Conservation (phyloP, 2,888 invertebrate genomes). For the Neoascia interrupta region DNA sequence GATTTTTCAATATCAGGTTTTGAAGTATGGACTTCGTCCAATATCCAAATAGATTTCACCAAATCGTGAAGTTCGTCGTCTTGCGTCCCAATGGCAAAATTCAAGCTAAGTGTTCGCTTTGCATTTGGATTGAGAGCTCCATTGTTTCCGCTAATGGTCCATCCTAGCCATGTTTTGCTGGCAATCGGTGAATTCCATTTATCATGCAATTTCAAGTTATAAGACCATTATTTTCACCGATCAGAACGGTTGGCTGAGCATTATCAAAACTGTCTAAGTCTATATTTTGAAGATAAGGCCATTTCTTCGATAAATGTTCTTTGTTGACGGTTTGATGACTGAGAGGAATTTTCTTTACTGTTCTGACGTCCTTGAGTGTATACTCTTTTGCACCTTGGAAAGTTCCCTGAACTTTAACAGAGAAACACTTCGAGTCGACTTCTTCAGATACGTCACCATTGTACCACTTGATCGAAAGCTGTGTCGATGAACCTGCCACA, state of each 20-base stretch:
- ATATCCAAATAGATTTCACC: not conserved
- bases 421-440: not conserved
- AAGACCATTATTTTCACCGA: conserved; percentile 10
- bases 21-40: not conserved
- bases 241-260: too few relatives aligned
- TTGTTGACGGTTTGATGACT: too few relatives aligned
- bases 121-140: not conserved
- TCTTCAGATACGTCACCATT: too few relatives aligned
- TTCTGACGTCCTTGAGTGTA: too few relatives aligned
- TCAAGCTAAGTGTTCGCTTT: not conserved
- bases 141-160: conserved; percentile 15
- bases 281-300: not conserved
- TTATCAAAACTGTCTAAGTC: too few relatives aligned
- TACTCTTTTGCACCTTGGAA: too few relatives aligned
- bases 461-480: too few relatives aligned
- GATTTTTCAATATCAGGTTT: not conserved
- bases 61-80: not conserved
- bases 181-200: conserved; percentile 7
- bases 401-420: too few relatives aligned
- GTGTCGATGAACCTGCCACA: not conserved
- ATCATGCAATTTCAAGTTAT: not conserved
- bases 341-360: too few relatives aligned
- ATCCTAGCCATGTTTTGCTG: conserved; percentile 13
- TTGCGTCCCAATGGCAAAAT: not conserved
- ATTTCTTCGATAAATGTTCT: not conserved